These are phyloP conservation scores for Macaca mulatta DNA, from an alignment of 2,113 vertebrate genomes.

Conservation along the genomic window DNA sequence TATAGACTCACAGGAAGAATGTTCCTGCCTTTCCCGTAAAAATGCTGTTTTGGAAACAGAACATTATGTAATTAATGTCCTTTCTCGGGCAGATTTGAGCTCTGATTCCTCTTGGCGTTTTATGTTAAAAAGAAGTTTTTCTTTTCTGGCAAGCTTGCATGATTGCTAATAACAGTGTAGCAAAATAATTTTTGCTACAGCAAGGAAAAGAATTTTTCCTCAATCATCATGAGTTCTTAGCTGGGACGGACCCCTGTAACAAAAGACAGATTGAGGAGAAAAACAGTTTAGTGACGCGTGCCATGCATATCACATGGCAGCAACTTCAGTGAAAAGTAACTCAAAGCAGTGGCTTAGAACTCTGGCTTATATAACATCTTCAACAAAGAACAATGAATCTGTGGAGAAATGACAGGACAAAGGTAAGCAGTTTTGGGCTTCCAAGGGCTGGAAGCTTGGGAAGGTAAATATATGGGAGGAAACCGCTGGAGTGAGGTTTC, in stretches of 20 bases:
- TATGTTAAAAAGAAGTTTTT: neutral
- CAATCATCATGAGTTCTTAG: neutral
- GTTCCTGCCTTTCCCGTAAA: neutral
- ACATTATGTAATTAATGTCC: neutral
- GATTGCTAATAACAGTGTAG: neutral
- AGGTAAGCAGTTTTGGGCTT: neutral
- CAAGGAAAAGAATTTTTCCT: neutral
- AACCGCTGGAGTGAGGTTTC: neutral
- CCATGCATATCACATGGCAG: neutral
- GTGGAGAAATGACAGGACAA: neutral
- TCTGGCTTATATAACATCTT: neutral
- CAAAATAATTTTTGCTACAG: neutral
- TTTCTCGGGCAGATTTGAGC: neutral
- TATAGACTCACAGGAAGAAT: neutral
- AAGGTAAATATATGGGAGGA: neutral
- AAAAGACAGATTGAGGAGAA: neutral
- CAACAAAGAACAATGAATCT: neutral
- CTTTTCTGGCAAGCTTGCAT: neutral
- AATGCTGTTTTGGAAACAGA: neutral
- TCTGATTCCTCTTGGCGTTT: neutral
- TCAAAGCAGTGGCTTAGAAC: neutral
- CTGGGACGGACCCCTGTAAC: neutral
- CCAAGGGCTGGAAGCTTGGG: neutral
- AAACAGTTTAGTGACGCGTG: neutral
- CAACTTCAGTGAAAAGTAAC: neutral